These are phyloP conservation scores for Ctenopoma kingsleyae DNA, from an alignment of 2,797 vertebrate genomes.

Conservation along the genomic window DNA sequence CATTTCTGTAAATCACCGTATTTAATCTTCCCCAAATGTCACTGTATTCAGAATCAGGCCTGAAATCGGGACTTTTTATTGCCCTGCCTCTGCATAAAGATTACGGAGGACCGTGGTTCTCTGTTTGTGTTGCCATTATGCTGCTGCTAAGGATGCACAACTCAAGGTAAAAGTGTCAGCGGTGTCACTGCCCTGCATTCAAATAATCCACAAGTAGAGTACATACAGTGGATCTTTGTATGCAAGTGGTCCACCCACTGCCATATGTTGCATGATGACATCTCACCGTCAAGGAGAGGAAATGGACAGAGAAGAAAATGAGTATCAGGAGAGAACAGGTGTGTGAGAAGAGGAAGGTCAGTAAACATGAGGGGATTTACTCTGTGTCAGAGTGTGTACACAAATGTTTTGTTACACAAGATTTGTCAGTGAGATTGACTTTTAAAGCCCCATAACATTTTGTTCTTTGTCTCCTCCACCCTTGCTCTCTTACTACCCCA, in stretches of 20 bases:
- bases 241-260: conserved; percentile 23
- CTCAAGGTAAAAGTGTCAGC: conserved; percentile 50
- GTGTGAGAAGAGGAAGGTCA: conserved; percentile 24
- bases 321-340: not conserved
- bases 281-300: conserved; percentile 34
- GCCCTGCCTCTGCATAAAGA: conserved; percentile 16
- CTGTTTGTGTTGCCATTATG: conserved; percentile 31
- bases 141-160: conserved; percentile 11
- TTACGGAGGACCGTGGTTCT: conserved; percentile 14
- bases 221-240: conserved; percentile 34
- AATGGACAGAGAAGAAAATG: conserved; percentile 14
- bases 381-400: conserved; percentile 5
- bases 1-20: not conserved
- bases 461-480: conserved; percentile 4
- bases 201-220: conserved; percentile 21
- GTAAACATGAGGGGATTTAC: conserved; percentile 5
- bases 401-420: conserved; percentile 11
- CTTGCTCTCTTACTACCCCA: not conserved
- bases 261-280: conserved; percentile 29
- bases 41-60: conserved; percentile 22
- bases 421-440: conserved; percentile 10
- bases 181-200: conserved; percentile 26
- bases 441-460: conserved; percentile 25
- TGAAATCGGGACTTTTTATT: conserved; percentile 21
- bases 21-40: conserved; percentile 9